These are phyloP conservation scores for Fratercula arctica DNA, from an alignment of 2,797 vertebrate species.

Conservation along the genomic window DNA sequence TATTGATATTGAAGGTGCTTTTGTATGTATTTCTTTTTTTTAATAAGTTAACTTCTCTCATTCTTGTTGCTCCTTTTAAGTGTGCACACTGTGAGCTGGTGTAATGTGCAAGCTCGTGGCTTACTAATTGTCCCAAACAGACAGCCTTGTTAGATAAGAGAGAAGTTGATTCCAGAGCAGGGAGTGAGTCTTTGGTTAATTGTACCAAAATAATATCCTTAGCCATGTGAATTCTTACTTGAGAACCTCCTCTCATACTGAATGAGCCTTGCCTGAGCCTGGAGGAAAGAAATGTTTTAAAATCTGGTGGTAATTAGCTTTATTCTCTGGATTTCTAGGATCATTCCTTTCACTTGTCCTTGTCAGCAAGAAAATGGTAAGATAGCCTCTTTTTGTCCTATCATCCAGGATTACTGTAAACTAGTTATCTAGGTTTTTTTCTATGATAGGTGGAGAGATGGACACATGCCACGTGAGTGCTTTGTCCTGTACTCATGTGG, in stretches of 20 bases:
- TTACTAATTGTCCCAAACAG: not conserved
- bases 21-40: not conserved
- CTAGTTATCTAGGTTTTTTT: not conserved
- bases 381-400: not conserved
- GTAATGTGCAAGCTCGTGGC: not conserved
- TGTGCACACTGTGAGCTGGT: not conserved
- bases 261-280: not conserved
- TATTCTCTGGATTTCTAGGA: slow-evolving; percentile 54
- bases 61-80: not conserved
- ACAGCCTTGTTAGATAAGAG: not conserved
- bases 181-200: not conserved
- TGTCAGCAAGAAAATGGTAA: slow-evolving; percentile 74
- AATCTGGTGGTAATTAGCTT: not conserved
- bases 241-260: not conserved
- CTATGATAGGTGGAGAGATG: not conserved
- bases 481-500: not conserved
- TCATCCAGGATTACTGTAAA: not conserved
- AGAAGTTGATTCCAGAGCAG: not conserved
- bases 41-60: not conserved
- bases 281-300: not conserved
- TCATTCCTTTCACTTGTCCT: slow-evolving; percentile 56
- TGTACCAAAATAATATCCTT: not conserved
- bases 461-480: not conserved
- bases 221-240: not conserved
- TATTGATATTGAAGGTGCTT: not conserved